phyloP scores from a whole-genome alignment of 2,113 vertebrate genomes.

The Sus scrofa region DNA sequence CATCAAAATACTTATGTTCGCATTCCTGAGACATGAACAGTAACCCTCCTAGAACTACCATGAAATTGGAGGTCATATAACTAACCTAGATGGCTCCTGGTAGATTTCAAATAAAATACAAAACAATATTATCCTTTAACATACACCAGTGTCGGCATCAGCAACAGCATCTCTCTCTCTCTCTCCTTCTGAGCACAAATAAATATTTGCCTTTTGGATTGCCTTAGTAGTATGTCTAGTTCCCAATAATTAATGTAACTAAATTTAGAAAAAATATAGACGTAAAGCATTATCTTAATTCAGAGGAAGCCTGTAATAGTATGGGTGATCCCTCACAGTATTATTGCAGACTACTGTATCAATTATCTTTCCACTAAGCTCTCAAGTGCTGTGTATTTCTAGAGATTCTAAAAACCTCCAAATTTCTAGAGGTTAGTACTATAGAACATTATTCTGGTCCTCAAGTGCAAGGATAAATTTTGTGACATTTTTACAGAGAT shows the following conservation, averaged over 20 bases:
- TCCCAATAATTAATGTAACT: not conserved
- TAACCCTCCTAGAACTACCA: not conserved
- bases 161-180: not conserved
- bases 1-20: not conserved
- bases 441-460: constrained; percentile 67
- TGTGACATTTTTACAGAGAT: constrained; percentile 79
- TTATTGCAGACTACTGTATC: not conserved
- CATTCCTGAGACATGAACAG: not conserved
- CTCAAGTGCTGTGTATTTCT: constrained; percentile 65
- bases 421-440: constrained; percentile 67
- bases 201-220: constrained; percentile 3
- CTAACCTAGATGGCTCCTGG: not conserved
- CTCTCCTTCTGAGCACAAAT: not conserved
- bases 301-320: not conserved
- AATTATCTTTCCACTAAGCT: constrained; percentile 42
- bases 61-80: not conserved
- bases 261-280: constrained; percentile 26
- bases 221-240: not conserved
- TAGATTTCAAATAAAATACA: constrained; percentile 12
- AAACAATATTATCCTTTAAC: not conserved
- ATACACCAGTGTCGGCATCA: not conserved
- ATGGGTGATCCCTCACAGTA: not conserved
- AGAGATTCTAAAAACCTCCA: constrained; percentile 67
- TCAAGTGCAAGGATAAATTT: constrained; percentile 80
- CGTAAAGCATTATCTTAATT: not conserved